Evolutionary conservation across 2,888 invertebrate genomes (phyloP).

Genomic region (Syrphus vitripennis): DNA sequence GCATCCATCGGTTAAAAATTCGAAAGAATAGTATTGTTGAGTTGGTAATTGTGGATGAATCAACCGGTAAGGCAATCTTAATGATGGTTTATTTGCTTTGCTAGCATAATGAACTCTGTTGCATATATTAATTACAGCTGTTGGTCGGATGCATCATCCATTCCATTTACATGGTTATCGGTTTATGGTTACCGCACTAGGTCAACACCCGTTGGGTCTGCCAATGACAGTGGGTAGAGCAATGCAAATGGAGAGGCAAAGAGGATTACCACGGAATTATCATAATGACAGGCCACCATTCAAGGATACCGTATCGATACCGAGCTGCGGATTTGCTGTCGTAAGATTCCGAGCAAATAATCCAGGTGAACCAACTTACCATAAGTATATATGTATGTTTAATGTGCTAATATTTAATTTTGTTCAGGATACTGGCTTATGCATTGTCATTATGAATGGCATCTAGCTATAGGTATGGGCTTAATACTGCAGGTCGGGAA

Average conservation of each 20-base stretch:
- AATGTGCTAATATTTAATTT: slow-evolving; percentile 20
- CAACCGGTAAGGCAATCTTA: slow-evolving; percentile 73
- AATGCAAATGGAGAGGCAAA: slow-evolving; percentile 66
- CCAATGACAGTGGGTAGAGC: slow-evolving; percentile 75
- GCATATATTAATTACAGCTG: slow-evolving; percentile 73
- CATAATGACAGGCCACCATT: slow-evolving; percentile 74
- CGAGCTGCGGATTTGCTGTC: slow-evolving; percentile 77
- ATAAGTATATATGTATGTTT: not conserved
- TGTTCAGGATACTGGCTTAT: slow-evolving; percentile 75
- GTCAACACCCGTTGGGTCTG: slow-evolving; percentile 71
- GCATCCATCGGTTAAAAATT: slow-evolving; percentile 76
- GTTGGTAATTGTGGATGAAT: slow-evolving; percentile 78
- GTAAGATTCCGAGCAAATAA: slow-evolving; percentile 76
- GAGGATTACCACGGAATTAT: slow-evolving; percentile 63
- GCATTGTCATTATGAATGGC: slow-evolving; percentile 78
- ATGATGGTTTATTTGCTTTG: not conserved
- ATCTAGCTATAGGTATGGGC: slow-evolving; percentile 76
- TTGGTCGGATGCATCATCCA: slow-evolving; percentile 78
- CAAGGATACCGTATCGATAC: slow-evolving; percentile 78
- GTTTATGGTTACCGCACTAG: slow-evolving; percentile 77
- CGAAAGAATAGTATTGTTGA: slow-evolving; percentile 75
- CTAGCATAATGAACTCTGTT: not conserved
- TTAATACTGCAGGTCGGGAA: slow-evolving; percentile 81
- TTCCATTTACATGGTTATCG: slow-evolving; percentile 79
- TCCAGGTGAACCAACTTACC: slow-evolving; percentile 71